Evolutionary conservation across 2,888 invertebrate genomes (phyloP), one percentile per base, ranked within the genome.

Genomic region (Rhynchonema sp.): DNA sequence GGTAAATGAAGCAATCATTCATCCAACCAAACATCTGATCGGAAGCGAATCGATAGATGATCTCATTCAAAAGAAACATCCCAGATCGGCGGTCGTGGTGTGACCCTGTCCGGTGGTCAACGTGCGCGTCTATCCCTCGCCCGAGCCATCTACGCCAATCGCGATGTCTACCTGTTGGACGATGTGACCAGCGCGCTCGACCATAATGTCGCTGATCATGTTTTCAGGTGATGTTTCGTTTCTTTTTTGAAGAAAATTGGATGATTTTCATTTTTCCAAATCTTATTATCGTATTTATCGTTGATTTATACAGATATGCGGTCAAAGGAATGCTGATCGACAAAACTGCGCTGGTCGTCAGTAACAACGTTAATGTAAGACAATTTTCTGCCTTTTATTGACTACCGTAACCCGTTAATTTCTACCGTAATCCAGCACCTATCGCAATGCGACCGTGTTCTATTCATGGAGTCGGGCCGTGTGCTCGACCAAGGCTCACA

Each of bases 161-260:
- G 68, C 30, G 67, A 81, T 59, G 76, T 81, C 62, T 80, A 79
- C 65, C 73, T 81, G 20, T 68, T 82, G 30, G 81, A 82, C 66
- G 80, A 82, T 70, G 78, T 80, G 29, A 69, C 82, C 61, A 79
- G 79, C 59, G 77, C 80, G 1, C 75, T 82, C 25, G 81, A 81
- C 63, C 69, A 72, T 29, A 63, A 60, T 55, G 78, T 80, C 1
- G 78, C 77, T 0, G 70, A 74, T 28, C 75, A 77, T 55, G 79
- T 82, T 62, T 80, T 81, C 63, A 22, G 49, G 49, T 27, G 9
- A 54, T 38, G 28, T 13, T 13, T 25, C 28, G 9, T 54, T 13
- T 27, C n/a, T 54, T 27, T 13, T 9, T 20, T 54, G 54, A 54
- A 25, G 54, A 13, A 9, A 54, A 13, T 54, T 9, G 9, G 54